These are phyloP conservation scores for Hippocampus kuda DNA, from an alignment of 2,797 vertebrate species.

Conservation along the genomic window DNA sequence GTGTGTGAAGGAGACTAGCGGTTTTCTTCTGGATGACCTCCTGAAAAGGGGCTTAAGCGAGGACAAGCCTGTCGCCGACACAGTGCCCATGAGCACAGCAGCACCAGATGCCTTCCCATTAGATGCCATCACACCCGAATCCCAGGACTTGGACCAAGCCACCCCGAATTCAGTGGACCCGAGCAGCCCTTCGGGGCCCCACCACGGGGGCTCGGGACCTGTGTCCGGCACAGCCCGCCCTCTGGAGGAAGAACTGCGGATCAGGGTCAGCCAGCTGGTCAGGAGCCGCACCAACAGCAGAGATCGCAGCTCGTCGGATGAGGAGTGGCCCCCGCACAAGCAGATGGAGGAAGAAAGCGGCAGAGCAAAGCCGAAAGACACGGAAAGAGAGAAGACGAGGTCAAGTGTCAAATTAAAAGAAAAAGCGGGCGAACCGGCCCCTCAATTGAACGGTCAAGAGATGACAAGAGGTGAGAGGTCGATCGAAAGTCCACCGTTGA, in stretches of 20 bases:
- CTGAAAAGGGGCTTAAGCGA: constrained; percentile 58
- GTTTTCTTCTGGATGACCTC: constrained; percentile 56
- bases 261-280: constrained; percentile 68
- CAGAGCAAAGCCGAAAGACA: constrained; percentile 32
- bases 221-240: constrained; percentile 23
- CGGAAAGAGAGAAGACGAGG: constrained; percentile 33
- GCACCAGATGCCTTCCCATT: constrained; percentile 41
- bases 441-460: constrained; percentile 41
- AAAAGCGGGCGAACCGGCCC: constrained; percentile 27
- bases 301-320: constrained; percentile 74
- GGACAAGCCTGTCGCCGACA: constrained; percentile 42
- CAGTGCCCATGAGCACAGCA: constrained; percentile 21
- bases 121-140: constrained; percentile 47
- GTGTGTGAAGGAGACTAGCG: constrained; percentile 60
- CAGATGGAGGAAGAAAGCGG: constrained; percentile 32
- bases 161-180: constrained; percentile 36
- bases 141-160: constrained; percentile 43
- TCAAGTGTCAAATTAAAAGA: constrained; percentile 33
- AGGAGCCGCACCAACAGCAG: constrained; percentile 70
- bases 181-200: constrained; percentile 19
- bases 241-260: constrained; percentile 68
- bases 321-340: constrained; percentile 49
- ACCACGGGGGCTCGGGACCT: constrained; percentile 21
- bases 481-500: constrained; percentile 29
- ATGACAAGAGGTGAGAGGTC: constrained; percentile 28